phyloP scores from a whole-genome alignment of 2,797 vertebrate species.

The Lycodopsis pacificus region DNA sequence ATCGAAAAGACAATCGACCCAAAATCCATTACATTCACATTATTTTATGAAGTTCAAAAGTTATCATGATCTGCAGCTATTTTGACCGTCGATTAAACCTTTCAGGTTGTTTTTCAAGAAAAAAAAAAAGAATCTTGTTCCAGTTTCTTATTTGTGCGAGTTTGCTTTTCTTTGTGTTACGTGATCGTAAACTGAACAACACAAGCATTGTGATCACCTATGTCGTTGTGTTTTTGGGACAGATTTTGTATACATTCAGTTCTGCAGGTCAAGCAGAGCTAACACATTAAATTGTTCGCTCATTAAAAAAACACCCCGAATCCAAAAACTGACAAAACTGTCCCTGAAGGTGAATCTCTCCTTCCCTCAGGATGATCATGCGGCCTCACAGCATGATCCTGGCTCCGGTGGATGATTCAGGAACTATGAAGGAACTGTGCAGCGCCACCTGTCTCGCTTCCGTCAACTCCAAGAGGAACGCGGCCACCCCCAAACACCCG shows the following conservation, averaged over 20 bases:
- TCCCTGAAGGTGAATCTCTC: not conserved
- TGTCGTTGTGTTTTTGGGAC: not conserved
- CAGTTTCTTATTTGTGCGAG: not conserved
- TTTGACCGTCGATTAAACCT: not conserved
- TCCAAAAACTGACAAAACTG: not conserved
- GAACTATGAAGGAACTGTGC: conserved; percentile 90
- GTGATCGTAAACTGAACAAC: conserved; percentile 5
- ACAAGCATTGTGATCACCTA: not conserved
- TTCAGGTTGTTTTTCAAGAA: not conserved
- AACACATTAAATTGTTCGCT: not conserved
- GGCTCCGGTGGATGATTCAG: conserved; percentile 89
- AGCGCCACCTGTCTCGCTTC: conserved; percentile 89
- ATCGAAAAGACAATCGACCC: not conserved
- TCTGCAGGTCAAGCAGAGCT: not conserved
- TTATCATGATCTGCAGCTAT: not conserved
- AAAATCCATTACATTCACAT: not conserved
- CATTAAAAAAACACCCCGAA: not conserved
- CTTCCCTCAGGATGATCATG: conserved; percentile 84
- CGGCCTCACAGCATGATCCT: conserved; percentile 91
- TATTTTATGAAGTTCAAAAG: too few species aligned
- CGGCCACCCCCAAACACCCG: conserved; percentile 31
- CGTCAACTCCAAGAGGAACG: conserved; percentile 83
- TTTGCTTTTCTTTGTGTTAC: not conserved
- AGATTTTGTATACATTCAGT: not conserved
- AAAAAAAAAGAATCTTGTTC: not conserved